Conservation (phyloP, 2,113 vertebrate species). For the Dinomys branickii region DNA sequence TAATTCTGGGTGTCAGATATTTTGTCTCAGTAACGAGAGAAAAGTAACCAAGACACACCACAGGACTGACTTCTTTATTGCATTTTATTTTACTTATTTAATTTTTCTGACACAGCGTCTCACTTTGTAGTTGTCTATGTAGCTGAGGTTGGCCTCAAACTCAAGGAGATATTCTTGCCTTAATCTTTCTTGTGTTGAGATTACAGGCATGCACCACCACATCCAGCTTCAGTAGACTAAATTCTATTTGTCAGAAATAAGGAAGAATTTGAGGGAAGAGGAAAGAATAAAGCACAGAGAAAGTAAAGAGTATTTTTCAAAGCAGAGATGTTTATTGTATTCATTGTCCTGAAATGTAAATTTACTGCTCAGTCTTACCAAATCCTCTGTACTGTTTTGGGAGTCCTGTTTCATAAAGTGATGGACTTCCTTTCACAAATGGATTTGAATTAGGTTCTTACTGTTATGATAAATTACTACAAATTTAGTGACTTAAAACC, state of each 20-base stretch:
- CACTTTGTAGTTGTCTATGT: background rate
- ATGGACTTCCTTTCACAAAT: background rate
- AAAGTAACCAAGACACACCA: background rate
- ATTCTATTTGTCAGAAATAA: background rate
- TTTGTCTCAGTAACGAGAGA: no score
- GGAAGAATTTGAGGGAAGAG: background rate
- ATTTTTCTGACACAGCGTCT: background rate
- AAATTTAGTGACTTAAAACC: background rate
- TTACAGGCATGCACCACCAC: background rate
- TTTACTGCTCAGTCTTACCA: background rate
- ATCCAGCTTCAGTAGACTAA: background rate
- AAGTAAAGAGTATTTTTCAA: background rate
- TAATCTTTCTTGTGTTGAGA: background rate
- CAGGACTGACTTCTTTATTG: background rate
- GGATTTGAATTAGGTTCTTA: background rate
- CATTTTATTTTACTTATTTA: background rate
- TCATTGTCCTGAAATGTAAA: slow-evolving; percentile 27
- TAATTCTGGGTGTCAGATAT: no score
- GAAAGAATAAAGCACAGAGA: background rate
- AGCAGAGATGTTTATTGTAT: background rate
- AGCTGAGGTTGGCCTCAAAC: background rate
- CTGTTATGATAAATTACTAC: background rate
- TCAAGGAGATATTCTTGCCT: background rate
- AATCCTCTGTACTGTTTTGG: background rate
- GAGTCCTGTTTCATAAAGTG: background rate